phyloP scores from a whole-genome alignment of 2,888 invertebrate species.

The Aplocera efformata region DNA sequence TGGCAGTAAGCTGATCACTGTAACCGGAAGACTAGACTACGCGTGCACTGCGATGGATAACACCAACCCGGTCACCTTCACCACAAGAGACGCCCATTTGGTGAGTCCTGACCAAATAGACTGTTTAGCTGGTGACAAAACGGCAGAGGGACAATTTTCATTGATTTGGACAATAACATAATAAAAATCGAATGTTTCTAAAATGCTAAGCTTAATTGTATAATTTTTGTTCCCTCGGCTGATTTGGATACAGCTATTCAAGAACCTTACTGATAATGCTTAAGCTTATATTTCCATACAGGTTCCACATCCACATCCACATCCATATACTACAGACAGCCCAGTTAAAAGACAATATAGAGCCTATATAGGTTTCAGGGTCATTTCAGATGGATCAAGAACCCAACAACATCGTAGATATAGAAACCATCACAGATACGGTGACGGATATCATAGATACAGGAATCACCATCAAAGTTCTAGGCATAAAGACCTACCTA shows the following conservation, averaged over 20 bases:
- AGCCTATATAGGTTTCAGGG: constrained; percentile 17
- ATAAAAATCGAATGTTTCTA: no score
- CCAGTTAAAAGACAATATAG: constrained; percentile 16
- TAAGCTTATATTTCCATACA: constrained; percentile 21
- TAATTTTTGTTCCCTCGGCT: constrained; percentile 6
- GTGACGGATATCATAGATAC: not conserved
- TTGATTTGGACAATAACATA: no score
- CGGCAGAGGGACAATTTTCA: constrained; percentile 11
- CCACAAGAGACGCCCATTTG: constrained; percentile 94
- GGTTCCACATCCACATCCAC: constrained; percentile 13
- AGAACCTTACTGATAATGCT: constrained; percentile 20
- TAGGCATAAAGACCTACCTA: not conserved
- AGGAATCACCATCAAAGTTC: constrained; percentile 1
- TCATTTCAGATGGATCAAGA: constrained; percentile 14
- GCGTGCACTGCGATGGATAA: constrained; percentile 92
- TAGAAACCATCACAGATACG: constrained; percentile 6
- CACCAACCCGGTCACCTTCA: constrained; percentile 95
- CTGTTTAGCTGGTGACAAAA: constrained; percentile 17
- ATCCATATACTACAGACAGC: constrained; percentile 12
- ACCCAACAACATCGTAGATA: constrained; percentile 7
- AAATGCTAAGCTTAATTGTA: no score
- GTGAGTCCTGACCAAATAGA: constrained; percentile 76
- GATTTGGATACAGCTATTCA: constrained; percentile 10
- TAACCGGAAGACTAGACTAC: constrained; percentile 92
- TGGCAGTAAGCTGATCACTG: constrained; percentile 89